A percentile compares a stretch with the other conserved stretches of the same genome.
Conservation (phyloP, 2,888 invertebrate genomes). For the Malthinus seriepunctatus region DNA sequence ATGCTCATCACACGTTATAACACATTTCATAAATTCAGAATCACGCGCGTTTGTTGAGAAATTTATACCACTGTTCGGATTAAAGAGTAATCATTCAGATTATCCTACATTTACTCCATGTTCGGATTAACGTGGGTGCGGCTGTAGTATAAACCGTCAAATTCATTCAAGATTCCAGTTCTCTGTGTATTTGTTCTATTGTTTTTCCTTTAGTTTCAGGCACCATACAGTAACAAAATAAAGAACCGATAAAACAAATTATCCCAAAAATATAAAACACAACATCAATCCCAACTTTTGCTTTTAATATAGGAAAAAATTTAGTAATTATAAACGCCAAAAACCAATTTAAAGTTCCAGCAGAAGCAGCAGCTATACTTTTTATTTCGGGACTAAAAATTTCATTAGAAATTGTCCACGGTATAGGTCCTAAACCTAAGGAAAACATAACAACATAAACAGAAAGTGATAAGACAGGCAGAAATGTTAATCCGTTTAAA, state of each 20-base stretch:
- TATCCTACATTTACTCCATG: too few species aligned
- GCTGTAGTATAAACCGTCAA: too few species aligned
- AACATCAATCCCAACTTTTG: slow-evolving; percentile 61
- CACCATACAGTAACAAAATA: slow-evolving; percentile 70
- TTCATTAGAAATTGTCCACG: slow-evolving; percentile 85
- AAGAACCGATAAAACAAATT: slow-evolving; percentile 65
- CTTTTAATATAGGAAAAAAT: slow-evolving; percentile 65
- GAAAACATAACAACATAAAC: slow-evolving; percentile 81
- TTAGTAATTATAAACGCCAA: slow-evolving; percentile 80
- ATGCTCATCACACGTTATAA: too few species aligned
- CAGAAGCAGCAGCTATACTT: slow-evolving; percentile 74
- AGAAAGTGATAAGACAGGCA: slow-evolving; percentile 75
- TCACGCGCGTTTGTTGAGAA: too few species aligned
- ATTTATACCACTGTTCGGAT: too few species aligned
- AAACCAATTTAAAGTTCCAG: slow-evolving; percentile 82
- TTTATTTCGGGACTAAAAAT: slow-evolving; percentile 80
- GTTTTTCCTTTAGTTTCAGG: slow-evolving; percentile 74
- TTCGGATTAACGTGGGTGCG: too few species aligned
- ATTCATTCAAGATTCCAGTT: slow-evolving; percentile 45
- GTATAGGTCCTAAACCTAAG: slow-evolving; percentile 84
- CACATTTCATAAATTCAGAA: too few species aligned
- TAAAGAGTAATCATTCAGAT: too few species aligned
- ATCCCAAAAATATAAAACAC: slow-evolving; percentile 78
- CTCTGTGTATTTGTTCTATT: slow-evolving; percentile 66
- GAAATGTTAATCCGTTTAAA: slow-evolving; percentile 65